These are phyloP conservation scores for Nymphalis c-album DNA, from an alignment of 2,888 invertebrate genomes.

Conservation along the genomic window DNA sequence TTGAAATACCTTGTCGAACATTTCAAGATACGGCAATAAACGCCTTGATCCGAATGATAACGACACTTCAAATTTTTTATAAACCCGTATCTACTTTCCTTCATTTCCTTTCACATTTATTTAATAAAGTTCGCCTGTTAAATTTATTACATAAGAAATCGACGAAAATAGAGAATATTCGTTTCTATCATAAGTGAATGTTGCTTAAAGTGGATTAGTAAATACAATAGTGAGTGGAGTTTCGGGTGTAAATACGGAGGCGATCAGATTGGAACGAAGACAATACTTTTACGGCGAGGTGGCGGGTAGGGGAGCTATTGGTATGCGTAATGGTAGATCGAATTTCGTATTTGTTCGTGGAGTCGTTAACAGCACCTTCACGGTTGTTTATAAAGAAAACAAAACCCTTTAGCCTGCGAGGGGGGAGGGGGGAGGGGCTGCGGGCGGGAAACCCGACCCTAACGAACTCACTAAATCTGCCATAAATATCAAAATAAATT, in stretches of 20 bases:
- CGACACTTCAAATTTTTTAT: constrained; percentile 37
- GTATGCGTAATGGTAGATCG: constrained; percentile 80
- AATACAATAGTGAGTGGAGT: constrained; percentile 50
- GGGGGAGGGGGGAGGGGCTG: too few species aligned
- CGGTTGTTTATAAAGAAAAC: constrained; percentile 80
- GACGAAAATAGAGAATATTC: constrained; percentile 35
- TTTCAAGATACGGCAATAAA: constrained; percentile 33
- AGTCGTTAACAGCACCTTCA: constrained; percentile 79
- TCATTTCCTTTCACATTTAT: constrained; percentile 34
- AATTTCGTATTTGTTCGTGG: constrained; percentile 81
- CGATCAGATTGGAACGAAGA: constrained; percentile 66
- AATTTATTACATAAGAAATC: constrained; percentile 22
- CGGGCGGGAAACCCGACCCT: constrained; percentile 55
- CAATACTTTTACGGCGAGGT: constrained; percentile 62
- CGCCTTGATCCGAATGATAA: constrained; percentile 34
- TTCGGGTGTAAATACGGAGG: constrained; percentile 43
- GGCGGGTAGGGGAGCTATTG: constrained; percentile 67
- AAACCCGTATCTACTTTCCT: constrained; percentile 36
- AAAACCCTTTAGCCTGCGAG: constrained; percentile 67
- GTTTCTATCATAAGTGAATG: constrained; percentile 38
- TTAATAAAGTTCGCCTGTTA: constrained; percentile 22
- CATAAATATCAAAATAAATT: constrained; percentile 57
- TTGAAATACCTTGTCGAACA: constrained; percentile 30
- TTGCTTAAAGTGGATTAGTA: constrained; percentile 49
- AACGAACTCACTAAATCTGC: constrained; percentile 44